These are phyloP conservation scores for Candoia aspera DNA, from an alignment of 2,113 vertebrate species.

Conservation along the genomic window DNA sequence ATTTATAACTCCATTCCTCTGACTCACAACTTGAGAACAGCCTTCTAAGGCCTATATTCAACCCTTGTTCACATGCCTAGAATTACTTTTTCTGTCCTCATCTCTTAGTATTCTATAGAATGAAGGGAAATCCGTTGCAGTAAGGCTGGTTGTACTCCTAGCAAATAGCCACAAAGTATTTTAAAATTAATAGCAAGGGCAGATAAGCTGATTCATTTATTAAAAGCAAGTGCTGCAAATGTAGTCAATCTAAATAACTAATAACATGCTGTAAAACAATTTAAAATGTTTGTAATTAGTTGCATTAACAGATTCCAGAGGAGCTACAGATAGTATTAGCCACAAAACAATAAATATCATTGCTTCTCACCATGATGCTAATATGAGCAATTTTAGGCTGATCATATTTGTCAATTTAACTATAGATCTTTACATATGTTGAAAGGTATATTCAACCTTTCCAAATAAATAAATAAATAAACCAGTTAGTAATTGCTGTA, in stretches of 20 bases:
- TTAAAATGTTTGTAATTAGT: background rate
- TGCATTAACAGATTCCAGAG: constrained; percentile 1
- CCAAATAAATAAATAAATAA: background rate
- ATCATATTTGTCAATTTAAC: constrained; percentile 25
- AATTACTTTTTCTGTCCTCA: no score
- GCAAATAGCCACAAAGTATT: background rate
- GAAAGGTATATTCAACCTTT: no score
- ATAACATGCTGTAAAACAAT: background rate
- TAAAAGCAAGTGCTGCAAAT: background rate
- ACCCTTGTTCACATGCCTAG: background rate
- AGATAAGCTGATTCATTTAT: background rate
- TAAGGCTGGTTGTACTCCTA: background rate
- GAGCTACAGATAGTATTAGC: background rate
- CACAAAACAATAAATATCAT: background rate
- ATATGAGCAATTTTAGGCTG: constrained; percentile 44
- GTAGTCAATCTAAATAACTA: background rate
- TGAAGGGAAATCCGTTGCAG: no score
- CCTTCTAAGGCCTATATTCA: background rate
- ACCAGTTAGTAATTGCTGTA: no score
- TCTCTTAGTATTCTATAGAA: background rate
- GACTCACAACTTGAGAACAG: background rate
- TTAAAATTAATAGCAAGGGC: background rate
- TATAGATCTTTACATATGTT: background rate
- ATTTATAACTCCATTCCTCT: background rate
- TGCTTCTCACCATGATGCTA: constrained; percentile 15